phyloP scores from a whole-genome alignment of 2,888 invertebrate genomes.

The Megastigmus dorsalis region DNA sequence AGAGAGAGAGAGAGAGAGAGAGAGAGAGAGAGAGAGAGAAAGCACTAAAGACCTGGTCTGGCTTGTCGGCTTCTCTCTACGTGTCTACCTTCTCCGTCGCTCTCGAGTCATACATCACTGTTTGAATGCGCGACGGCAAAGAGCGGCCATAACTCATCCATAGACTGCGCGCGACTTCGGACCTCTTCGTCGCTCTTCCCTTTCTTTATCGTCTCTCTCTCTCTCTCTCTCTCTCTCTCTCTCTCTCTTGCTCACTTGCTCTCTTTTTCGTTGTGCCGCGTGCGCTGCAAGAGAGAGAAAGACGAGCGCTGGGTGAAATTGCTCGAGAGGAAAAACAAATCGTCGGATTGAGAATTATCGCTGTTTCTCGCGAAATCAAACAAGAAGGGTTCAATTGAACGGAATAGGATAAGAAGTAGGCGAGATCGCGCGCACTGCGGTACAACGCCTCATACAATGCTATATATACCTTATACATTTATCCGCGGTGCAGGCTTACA shows the following conservation, averaged over 20 bases:
- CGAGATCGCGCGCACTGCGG: too few relatives aligned
- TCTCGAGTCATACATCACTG: constrained; percentile 69
- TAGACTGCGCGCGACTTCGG: constrained; percentile 63
- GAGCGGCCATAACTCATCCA: constrained; percentile 71
- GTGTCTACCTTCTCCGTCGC: not conserved
- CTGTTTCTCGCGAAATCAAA: constrained; percentile 2
- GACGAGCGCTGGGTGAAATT: too few relatives aligned
- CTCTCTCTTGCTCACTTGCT: too few relatives aligned
- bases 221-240: not conserved
- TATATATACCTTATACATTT: too few relatives aligned
- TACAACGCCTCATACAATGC: too few relatives aligned
- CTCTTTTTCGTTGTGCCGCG: too few relatives aligned
- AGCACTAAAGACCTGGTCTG: constrained; percentile 40
- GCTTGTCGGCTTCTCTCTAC: constrained; percentile 64
- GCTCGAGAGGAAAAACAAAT: constrained; percentile 45
- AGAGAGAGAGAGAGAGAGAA: constrained; percentile 1
- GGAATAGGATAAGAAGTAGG: not conserved
- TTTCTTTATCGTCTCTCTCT: constrained; percentile 24
- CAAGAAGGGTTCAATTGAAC: too few relatives aligned
- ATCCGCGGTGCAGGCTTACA: too few relatives aligned
- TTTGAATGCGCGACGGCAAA: constrained; percentile 70
- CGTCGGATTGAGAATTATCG: too few relatives aligned
- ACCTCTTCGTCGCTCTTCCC: too few relatives aligned
- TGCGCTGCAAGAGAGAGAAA: too few relatives aligned
- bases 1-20: not conserved